A percentile compares a stretch with the other conserved stretches of the same genome.
Evolutionary conservation across 2,797 vertebrate species (phyloP).

Genomic region (Mionectes olivaceus): DNA sequence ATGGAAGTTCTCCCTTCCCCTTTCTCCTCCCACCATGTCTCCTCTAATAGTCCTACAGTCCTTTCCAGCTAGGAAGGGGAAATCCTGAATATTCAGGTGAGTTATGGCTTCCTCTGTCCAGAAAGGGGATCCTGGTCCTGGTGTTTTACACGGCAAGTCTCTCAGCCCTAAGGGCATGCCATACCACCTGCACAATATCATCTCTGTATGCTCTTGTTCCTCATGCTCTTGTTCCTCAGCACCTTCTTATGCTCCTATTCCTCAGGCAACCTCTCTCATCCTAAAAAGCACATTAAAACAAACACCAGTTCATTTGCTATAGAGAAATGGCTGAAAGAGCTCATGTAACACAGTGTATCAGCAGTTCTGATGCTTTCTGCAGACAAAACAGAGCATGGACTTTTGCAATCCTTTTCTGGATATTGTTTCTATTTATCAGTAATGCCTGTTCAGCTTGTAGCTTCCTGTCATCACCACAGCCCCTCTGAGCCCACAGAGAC

Average conservation of each 20-base stretch:
- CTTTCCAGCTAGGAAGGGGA: neutral
- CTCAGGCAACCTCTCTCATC: neutral
- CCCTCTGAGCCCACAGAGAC: neutral
- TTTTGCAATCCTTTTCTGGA: neutral
- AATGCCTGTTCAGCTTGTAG: neutral
- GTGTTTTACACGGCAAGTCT: neutral
- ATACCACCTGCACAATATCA: neutral
- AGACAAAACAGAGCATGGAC: neutral
- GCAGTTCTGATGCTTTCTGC: neutral
- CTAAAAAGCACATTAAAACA: neutral
- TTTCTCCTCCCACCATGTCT: neutral
- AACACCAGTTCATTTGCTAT: neutral
- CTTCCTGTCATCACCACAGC: neutral
- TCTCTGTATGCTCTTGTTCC: neutral
- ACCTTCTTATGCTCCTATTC: neutral
- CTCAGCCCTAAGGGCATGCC: neutral
- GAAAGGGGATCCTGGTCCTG: neutral
- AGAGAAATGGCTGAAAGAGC: neutral
- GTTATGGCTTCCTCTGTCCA: neutral
- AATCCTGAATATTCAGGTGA: neutral
- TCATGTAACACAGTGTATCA: neutral
- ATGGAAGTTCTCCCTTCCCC: neutral
- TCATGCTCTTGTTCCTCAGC: neutral
- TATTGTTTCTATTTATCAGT: neutral
- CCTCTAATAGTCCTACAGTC: neutral